phyloP scores from a whole-genome alignment of 30 jellyfish, hydroid and myxozoan genomes.

The Pseudorhiza aurosa region DNA sequence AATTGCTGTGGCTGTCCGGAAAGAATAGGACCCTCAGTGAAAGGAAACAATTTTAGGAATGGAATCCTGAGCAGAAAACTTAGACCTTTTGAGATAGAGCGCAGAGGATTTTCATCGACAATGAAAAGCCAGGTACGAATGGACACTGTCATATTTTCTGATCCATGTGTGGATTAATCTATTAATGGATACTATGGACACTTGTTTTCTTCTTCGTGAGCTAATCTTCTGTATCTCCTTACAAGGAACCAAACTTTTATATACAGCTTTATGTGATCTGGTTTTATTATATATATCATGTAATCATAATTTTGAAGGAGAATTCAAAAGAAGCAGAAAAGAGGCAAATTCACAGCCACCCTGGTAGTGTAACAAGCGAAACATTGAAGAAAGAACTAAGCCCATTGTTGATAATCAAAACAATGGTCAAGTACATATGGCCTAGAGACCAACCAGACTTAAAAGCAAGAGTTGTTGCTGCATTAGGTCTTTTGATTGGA shows the following conservation, averaged over 20 bases:
- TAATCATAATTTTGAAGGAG: not conserved
- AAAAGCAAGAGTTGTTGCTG: conserved; percentile 93
- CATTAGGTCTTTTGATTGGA: conserved; percentile 84
- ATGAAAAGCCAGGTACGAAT: not conserved
- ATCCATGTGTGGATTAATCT: no score
- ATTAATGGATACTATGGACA: no score
- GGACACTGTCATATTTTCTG: no score
- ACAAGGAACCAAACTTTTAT: no score
- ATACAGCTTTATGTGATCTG: no score
- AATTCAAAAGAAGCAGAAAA: conserved; percentile 23
- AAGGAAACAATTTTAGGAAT: not conserved
- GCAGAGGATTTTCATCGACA: not conserved
- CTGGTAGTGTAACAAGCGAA: conserved; percentile 59
- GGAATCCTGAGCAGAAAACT: not conserved
- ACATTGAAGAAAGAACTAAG: conserved; percentile 78
- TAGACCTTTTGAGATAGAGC: not conserved
- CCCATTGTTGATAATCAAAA: conserved; percentile 76
- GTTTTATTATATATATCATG: no score
- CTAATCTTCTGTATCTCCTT: no score
- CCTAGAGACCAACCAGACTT: conserved; percentile 94
- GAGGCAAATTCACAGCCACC: conserved; percentile 63
- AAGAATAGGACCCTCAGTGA: not conserved
- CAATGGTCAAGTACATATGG: conserved; percentile 91
- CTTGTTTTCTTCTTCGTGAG: no score
- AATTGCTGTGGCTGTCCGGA: not conserved